Evolutionary conservation across 1,140 invertebrate species (phyloP).

Genomic region (Drosophila orosa): DNA sequence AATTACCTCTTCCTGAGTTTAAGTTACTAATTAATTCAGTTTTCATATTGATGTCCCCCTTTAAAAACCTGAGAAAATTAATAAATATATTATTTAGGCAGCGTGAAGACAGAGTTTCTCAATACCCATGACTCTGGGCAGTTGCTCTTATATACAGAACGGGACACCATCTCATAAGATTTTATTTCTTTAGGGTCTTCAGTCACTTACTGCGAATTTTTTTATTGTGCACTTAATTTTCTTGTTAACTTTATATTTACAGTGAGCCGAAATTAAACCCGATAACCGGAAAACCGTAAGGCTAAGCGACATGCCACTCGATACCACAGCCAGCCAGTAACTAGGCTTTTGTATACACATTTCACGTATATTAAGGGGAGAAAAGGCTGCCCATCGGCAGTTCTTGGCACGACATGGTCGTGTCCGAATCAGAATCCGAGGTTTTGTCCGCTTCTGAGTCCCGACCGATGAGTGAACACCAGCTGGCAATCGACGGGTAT

Average conservation of each 20-base stretch:
- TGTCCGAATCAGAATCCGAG: slow-evolving; percentile 26
- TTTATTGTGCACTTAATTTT: slow-evolving; percentile 1
- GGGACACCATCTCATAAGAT: background rate
- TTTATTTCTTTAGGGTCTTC: background rate
- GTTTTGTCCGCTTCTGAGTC: slow-evolving; percentile 14
- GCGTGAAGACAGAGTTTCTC: background rate
- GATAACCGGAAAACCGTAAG: slow-evolving; percentile 6
- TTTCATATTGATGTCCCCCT: background rate
- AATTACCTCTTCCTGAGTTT: background rate
- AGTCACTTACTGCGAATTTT: too few species aligned
- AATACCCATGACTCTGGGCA: background rate
- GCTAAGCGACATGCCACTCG: slow-evolving; percentile 3
- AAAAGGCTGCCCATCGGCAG: slow-evolving; percentile 22
- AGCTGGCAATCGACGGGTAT: slow-evolving; percentile 25
- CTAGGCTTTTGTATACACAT: slow-evolving; percentile 23
- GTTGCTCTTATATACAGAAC: background rate
- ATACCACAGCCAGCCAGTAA: slow-evolving; percentile 10
- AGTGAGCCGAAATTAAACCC: slow-evolving; percentile 7
- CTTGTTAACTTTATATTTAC: slow-evolving; percentile 19
- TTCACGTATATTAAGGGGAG: slow-evolving; percentile 13
- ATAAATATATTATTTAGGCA: too few species aligned
- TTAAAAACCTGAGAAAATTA: background rate
- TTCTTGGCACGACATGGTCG: slow-evolving; percentile 51
- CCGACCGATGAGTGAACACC: slow-evolving; percentile 18
- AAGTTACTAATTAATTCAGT: background rate